These are phyloP conservation scores for Channa striata DNA, from an alignment of 2,797 vertebrate species.

Conservation along the genomic window DNA sequence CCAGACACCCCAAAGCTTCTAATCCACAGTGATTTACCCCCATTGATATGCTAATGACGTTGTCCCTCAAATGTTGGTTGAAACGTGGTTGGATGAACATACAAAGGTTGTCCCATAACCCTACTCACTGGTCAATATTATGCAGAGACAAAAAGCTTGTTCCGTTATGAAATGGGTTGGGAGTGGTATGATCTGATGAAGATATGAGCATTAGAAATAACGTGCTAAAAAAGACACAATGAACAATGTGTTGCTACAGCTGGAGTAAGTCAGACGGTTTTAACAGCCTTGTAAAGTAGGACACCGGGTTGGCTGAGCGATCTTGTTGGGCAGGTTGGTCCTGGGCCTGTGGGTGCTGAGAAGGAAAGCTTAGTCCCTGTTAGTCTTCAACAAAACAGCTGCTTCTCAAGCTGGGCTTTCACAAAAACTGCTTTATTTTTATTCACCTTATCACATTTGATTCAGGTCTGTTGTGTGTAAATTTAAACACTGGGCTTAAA, in stretches of 20 bases:
- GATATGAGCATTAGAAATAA: background rate
- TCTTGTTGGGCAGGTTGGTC: slow-evolving; percentile 38
- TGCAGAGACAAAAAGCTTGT: background rate
- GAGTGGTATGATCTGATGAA: background rate
- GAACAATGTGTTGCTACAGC: background rate
- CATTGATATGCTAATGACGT: slow-evolving; percentile 2
- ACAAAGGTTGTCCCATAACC: no score
- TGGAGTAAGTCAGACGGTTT: background rate
- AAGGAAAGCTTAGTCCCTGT: background rate
- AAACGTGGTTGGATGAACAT: no score
- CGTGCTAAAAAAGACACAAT: background rate
- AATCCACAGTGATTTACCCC: slow-evolving; percentile 2
- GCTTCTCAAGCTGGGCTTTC: slow-evolving; percentile 4
- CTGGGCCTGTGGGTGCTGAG: slow-evolving; percentile 15
- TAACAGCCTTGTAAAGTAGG: slow-evolving; percentile 6
- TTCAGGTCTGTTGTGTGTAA: no score
- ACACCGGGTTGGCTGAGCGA: slow-evolving; percentile 4
- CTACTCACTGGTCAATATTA: background rate
- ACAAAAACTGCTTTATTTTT: background rate
- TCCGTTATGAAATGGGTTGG: background rate
- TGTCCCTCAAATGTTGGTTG: slow-evolving; percentile 1
- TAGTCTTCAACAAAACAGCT: slow-evolving; percentile 11
- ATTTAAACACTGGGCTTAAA: no score
- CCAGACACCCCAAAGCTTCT: background rate
- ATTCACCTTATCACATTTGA: no score